These are phyloP conservation scores for Mycteria americana DNA, from an alignment of 2,797 vertebrate genomes.

Conservation along the genomic window DNA sequence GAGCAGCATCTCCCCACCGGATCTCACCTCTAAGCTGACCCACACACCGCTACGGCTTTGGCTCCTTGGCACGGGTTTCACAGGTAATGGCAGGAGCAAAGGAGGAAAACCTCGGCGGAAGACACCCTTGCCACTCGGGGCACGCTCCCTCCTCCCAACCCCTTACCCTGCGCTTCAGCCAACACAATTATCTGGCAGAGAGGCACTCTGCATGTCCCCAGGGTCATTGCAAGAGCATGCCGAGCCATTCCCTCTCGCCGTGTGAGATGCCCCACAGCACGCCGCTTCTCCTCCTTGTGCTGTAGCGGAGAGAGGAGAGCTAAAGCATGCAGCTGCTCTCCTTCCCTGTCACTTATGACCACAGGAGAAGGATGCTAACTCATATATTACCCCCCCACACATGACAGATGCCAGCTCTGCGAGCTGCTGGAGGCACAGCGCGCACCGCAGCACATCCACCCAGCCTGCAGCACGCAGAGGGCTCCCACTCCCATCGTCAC, in stretches of 20 bases:
- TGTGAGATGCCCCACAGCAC: not conserved
- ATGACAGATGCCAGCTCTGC: not conserved
- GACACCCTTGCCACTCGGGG: accelerated
- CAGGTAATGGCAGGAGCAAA: not conserved
- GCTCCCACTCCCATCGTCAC: accelerated
- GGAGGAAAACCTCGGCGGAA: not conserved
- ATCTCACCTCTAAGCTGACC: not conserved
- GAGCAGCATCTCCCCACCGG: not conserved
- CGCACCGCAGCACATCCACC: not conserved
- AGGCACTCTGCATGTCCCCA: not conserved
- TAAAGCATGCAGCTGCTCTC: not conserved
- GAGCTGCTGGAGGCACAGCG: not conserved
- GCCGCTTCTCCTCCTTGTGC: not conserved
- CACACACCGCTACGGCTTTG: not conserved
- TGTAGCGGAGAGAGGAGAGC: not conserved
- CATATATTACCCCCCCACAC: not conserved
- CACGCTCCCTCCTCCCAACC: not conserved
- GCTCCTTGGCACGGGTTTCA: not conserved
- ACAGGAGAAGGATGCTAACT: not conserved
- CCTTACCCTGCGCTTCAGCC: not conserved
- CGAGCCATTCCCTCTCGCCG: not conserved
- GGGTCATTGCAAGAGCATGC: not conserved
- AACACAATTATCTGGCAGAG: not conserved
- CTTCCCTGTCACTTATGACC: not conserved
- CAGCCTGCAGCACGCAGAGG: accelerated